Percentiles rank a stretch among this genome's conserved stretches.
phyloP scores from a whole-genome alignment of 2,888 invertebrate species.

The Drosophila yooni region DNA sequence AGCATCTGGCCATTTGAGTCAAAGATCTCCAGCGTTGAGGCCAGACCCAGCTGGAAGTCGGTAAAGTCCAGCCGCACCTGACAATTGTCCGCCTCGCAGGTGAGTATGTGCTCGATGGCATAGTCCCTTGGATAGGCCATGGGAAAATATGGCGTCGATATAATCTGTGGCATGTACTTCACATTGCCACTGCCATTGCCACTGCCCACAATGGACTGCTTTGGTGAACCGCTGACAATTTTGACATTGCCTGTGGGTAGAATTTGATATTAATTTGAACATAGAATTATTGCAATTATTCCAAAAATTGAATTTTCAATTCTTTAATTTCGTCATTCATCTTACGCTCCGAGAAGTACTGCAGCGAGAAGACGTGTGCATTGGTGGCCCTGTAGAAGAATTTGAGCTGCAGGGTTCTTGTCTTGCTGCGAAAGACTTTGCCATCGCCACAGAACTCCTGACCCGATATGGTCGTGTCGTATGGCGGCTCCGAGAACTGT shows the following conservation, averaged over 20 bases:
- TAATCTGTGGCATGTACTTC: constrained; percentile 85
- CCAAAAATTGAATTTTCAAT: too few relatives aligned
- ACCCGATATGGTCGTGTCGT: constrained; percentile 87
- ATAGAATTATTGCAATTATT: not conserved
- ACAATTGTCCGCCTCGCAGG: constrained; percentile 87
- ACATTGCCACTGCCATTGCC: constrained; percentile 84
- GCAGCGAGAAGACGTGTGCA: constrained; percentile 88
- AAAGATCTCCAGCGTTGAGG: constrained; percentile 89
- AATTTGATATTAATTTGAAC: not conserved
- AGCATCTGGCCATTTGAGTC: constrained; percentile 89
- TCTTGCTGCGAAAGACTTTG: constrained; percentile 87
- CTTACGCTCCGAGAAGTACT: constrained; percentile 88
- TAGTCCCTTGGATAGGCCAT: constrained; percentile 88
- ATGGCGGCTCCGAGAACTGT: constrained; percentile 88
- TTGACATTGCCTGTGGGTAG: constrained; percentile 86
- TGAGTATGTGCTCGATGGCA: constrained; percentile 88
- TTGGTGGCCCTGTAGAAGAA: constrained; percentile 87
- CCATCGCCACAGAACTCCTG: constrained; percentile 87
- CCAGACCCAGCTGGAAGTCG: constrained; percentile 88
- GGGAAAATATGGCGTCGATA: constrained; percentile 90
- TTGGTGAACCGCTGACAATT: constrained; percentile 85
- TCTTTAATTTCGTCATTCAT: not conserved
- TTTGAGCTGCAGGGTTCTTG: constrained; percentile 87
- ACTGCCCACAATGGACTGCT: constrained; percentile 78
- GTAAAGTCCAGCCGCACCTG: constrained; percentile 88